Evolutionary conservation across 2,797 vertebrate species (phyloP).

Genomic region (Anabas testudineus): DNA sequence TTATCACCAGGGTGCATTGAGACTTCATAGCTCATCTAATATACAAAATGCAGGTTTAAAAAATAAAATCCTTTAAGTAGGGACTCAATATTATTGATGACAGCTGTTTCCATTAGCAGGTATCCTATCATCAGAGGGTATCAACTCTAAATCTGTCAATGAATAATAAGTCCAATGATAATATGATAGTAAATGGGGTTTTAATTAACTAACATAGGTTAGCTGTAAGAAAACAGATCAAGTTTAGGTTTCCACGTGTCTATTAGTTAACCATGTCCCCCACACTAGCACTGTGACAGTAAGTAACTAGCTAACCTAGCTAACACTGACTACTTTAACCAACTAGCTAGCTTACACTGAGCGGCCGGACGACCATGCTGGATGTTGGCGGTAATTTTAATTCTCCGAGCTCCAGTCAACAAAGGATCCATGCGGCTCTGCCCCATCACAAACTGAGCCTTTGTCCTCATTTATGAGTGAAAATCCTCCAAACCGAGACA

Average conservation of each 20-base stretch:
- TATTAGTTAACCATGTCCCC: background rate
- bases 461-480: fast-evolving
- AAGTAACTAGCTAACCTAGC: background rate
- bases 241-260: no score
- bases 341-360: background rate
- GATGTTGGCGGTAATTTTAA: conserved; percentile 60
- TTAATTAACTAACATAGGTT: no score
- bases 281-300: no score
- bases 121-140: background rate
- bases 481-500: background rate
- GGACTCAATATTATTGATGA: no score
- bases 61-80: no score
- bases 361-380: background rate
- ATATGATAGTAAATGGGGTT: background rate
- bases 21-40: background rate
- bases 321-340: background rate
- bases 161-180: background rate
- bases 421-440: conserved; percentile 19
- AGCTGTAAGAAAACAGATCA: no score
- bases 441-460: background rate
- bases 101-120: background rate
- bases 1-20: background rate
- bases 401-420: conserved; percentile 8
- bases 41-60: no score
- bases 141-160: background rate